Evolutionary conservation across 1,140 invertebrate genomes (phyloP).

Genomic region (Nasonia vitripennis): DNA sequence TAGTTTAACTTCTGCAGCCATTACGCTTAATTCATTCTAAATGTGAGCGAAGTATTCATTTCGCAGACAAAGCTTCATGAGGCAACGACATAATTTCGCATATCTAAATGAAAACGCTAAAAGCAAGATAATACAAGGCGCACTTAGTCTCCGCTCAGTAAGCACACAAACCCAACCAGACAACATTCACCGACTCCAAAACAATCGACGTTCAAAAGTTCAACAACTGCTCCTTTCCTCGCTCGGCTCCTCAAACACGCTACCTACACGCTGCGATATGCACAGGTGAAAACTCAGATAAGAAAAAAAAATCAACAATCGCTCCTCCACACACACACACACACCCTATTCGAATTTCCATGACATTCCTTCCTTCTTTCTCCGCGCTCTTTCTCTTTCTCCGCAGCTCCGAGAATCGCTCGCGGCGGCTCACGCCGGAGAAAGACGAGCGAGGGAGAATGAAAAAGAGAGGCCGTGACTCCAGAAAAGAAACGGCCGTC

Average conservation of each 20-base stretch:
- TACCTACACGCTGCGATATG: background rate
- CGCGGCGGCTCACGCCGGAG: background rate
- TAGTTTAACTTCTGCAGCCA: background rate
- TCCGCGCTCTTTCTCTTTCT: constrained; percentile 16
- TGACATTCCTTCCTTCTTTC: constrained; percentile 1
- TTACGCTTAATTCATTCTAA: no score
- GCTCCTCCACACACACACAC: background rate
- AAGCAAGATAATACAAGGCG: background rate
- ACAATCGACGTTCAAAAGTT: constrained; percentile 1
- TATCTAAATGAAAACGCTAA: background rate
- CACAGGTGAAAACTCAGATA: background rate
- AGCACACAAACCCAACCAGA: no score
- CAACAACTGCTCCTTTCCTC: background rate
- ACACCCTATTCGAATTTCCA: constrained; percentile 39
- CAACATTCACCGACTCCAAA: background rate
- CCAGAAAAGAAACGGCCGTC: constrained; percentile 42
- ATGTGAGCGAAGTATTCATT: no score
- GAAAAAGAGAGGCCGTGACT: constrained; percentile 25
- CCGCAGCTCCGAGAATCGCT: constrained; percentile 23
- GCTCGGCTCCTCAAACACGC: background rate
- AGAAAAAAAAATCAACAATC: constrained; percentile 32
- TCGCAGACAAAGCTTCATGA: no score
- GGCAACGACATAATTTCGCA: no score
- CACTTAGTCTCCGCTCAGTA: background rate
- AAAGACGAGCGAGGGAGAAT: constrained; percentile 11